phyloP scores from a whole-genome alignment of 2,113 vertebrate genomes.

The Eurypyga helias region DNA sequence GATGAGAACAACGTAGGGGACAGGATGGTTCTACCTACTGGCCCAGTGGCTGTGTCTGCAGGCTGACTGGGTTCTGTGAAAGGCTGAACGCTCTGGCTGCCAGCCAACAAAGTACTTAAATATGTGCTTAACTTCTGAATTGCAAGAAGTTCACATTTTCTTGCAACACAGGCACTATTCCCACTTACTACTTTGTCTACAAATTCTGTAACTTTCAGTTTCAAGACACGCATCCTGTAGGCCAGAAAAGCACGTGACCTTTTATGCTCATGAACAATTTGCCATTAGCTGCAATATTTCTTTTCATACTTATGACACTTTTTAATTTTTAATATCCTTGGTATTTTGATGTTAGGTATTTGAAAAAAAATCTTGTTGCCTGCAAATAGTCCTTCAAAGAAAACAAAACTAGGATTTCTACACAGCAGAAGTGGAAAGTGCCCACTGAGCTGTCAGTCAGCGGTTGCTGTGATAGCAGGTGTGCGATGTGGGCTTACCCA shows the following conservation, averaged over 20 bases:
- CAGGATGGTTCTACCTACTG: not conserved
- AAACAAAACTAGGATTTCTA: not conserved
- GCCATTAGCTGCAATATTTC: not conserved
- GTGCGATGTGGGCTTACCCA: not conserved
- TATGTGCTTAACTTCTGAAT: not conserved
- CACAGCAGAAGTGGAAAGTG: not conserved
- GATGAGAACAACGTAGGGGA: not conserved
- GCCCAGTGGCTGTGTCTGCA: not conserved
- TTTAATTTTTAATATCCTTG: not conserved
- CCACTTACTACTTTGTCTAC: not conserved
- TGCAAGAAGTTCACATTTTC: not conserved
- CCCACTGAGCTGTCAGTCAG: not conserved
- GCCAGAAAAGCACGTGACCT: not conserved
- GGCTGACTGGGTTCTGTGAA: not conserved
- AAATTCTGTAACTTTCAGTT: not conserved
- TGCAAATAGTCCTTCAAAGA: not conserved
- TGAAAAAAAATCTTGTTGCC: not conserved
- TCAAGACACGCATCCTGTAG: not conserved
- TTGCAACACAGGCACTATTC: not conserved
- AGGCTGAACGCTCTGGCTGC: not conserved
- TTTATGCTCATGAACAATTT: not conserved
- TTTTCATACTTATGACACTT: not conserved
- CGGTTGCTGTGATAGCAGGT: not conserved
- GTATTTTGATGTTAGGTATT: not conserved
- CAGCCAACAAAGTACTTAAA: slow-evolving; percentile 20